phyloP scores from a whole-genome alignment of 1,140 invertebrate genomes.

The Procambarus clarkii region DNA sequence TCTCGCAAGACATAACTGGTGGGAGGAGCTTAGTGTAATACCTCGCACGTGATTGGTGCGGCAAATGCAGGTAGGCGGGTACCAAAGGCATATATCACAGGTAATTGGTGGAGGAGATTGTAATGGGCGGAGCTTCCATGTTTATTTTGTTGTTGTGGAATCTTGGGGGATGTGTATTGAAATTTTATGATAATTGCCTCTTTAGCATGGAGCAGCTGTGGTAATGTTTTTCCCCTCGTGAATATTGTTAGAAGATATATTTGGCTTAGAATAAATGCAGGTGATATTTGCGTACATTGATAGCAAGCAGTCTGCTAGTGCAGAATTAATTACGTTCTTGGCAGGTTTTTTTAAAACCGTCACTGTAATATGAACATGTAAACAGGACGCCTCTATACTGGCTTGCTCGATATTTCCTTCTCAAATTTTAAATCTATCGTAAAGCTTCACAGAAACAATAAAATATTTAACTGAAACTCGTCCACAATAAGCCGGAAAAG shows the following conservation, averaged over 20 bases:
- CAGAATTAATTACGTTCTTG: too few relatives aligned
- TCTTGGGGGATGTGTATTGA: neutral
- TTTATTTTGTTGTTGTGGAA: constrained; percentile 4
- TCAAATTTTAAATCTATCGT: too few relatives aligned
- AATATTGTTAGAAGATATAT: neutral
- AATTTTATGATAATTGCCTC: constrained; percentile 4
- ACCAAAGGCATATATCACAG: neutral
- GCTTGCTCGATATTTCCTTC: too few relatives aligned
- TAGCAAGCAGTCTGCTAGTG: too few relatives aligned
- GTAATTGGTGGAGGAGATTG: constrained; percentile 7
- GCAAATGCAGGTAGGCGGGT: neutral
- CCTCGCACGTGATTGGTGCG: neutral
- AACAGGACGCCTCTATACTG: too few relatives aligned
- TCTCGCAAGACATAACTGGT: neutral
- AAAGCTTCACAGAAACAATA: too few relatives aligned
- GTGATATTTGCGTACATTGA: too few relatives aligned
- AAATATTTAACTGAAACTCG: too few relatives aligned
- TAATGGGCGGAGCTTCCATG: neutral
- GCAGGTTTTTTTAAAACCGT: too few relatives aligned
- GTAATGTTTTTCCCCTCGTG: neutral
- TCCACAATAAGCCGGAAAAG: too few relatives aligned
- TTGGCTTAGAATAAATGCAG: too few relatives aligned
- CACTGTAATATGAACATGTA: too few relatives aligned
- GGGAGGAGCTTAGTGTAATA: neutral
- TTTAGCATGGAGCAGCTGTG: neutral